Percentiles rank a stretch among this genome's conserved stretches.
phyloP scores from a whole-genome alignment of 2,113 vertebrate species.

The Brachyistius frenatus region DNA sequence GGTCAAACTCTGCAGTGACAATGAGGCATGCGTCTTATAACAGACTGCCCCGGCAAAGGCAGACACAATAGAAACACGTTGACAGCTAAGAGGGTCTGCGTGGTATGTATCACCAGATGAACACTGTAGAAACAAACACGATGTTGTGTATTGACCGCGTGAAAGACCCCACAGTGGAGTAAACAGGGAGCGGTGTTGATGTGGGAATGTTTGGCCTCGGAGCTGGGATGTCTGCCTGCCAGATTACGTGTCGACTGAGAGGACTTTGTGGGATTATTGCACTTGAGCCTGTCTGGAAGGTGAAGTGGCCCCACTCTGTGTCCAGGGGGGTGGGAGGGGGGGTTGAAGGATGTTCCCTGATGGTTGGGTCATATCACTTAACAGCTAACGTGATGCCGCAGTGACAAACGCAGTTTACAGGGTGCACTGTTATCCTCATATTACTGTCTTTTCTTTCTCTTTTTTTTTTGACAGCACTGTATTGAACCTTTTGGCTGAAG shows the following conservation, averaged over 20 bases:
- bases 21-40: neutral
- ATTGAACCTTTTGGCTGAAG: no score
- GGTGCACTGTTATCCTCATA: no score
- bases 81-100: neutral
- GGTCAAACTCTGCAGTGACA: constrained; percentile 25
- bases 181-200: constrained; percentile 22
- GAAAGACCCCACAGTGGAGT: neutral
- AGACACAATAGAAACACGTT: neutral
- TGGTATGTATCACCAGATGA: neutral
- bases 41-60: neutral
- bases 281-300: constrained; percentile 71
- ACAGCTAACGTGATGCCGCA: neutral
- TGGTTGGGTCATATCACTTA: constrained; percentile 20
- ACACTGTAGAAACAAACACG: neutral
- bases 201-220: constrained; percentile 21
- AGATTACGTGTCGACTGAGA: constrained; percentile 71
- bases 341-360: constrained; percentile 20
- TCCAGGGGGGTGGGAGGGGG: neutral
- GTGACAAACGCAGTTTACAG: neutral
- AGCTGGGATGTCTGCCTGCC: constrained; percentile 50
- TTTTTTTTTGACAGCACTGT: no score
- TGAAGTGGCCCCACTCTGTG: constrained; percentile 41
- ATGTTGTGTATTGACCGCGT: neutral
- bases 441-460: no score
- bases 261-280: constrained; percentile 76